Conservation (phyloP, 1,140 invertebrate genomes). For the Drosophila melanogaster region DNA sequence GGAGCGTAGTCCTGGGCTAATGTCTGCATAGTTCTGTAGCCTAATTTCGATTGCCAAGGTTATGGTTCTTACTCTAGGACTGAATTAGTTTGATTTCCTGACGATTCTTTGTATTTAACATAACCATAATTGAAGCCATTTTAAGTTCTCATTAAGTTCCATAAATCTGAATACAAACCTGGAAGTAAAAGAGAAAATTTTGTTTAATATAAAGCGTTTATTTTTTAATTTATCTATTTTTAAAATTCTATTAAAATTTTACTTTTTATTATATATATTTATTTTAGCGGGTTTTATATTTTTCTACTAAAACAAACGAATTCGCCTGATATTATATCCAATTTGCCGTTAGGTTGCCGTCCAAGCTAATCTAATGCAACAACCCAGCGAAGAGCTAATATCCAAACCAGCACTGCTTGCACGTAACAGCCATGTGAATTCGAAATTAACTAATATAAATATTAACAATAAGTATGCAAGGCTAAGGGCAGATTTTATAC, state of each 20-base stretch:
- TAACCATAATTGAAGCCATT: constrained; percentile 63
- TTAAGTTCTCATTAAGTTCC: not conserved
- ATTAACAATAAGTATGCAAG: too few relatives aligned
- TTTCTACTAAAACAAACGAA: not conserved
- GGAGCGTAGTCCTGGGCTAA: constrained; percentile 37
- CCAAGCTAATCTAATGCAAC: not conserved
- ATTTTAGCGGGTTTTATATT: not conserved
- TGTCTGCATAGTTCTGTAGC: constrained; percentile 40
- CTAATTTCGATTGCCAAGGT: constrained; percentile 75
- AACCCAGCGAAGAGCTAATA: not conserved
- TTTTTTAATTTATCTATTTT: too few relatives aligned
- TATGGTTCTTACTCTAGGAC: constrained; percentile 19
- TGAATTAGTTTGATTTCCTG: constrained; percentile 2
- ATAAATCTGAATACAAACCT: constrained; percentile 38
- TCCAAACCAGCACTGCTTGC: not conserved
- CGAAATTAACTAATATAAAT: not conserved
- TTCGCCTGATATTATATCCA: not conserved
- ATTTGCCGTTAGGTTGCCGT: constrained; percentile 10
- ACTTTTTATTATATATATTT: not conserved
- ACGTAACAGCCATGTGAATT: not conserved
- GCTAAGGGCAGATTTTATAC: too few relatives aligned
- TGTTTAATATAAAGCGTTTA: not conserved
- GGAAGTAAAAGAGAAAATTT: constrained; percentile 19
- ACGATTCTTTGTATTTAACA: constrained; percentile 10
- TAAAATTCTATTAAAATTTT: not conserved